These are phyloP conservation scores for Drosophila ochracea DNA, from an alignment of 2,888 invertebrate species.

Conservation along the genomic window DNA sequence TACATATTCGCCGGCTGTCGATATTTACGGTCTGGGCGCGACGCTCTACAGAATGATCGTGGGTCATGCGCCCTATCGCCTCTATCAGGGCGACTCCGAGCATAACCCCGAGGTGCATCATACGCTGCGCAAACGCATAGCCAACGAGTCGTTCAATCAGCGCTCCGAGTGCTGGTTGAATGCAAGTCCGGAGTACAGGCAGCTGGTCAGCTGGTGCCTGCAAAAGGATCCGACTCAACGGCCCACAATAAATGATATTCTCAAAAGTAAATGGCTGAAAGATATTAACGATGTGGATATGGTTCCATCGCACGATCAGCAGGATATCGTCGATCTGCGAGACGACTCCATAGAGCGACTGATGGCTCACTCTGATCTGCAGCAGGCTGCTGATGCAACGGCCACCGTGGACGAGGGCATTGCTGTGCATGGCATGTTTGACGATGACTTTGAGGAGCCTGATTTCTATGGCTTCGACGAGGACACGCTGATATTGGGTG, in stretches of 20 bases:
- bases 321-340: constrained; percentile 57
- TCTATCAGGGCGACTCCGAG: constrained; percentile 44
- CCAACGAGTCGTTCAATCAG: constrained; percentile 73
- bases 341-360: constrained; percentile 49
- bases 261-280: constrained; percentile 85
- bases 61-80: constrained; percentile 93
- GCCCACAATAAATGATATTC: constrained; percentile 77
- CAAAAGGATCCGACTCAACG: constrained; percentile 72
- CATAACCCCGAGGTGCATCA: constrained; percentile 50
- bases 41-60: constrained; percentile 91
- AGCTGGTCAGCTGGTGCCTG: constrained; percentile 76
- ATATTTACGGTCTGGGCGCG: constrained; percentile 98
- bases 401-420: constrained; percentile 25
- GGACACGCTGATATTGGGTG: constrained; percentile 25
- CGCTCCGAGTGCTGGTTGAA: constrained; percentile 73
- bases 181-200: constrained; percentile 66
- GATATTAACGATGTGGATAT: constrained; percentile 41
- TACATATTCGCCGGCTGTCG: constrained; percentile 95
- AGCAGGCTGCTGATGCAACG: constrained; percentile 2
- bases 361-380: not conserved
- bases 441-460: constrained; percentile 36
- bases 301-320: constrained; percentile 28
- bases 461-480: constrained; percentile 66
- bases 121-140: constrained; percentile 74
- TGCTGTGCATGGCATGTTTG: constrained; percentile 24